Evolutionary conservation across 2,113 vertebrate species (phyloP).

Genomic region (Oncorhynchus masou): DNA sequence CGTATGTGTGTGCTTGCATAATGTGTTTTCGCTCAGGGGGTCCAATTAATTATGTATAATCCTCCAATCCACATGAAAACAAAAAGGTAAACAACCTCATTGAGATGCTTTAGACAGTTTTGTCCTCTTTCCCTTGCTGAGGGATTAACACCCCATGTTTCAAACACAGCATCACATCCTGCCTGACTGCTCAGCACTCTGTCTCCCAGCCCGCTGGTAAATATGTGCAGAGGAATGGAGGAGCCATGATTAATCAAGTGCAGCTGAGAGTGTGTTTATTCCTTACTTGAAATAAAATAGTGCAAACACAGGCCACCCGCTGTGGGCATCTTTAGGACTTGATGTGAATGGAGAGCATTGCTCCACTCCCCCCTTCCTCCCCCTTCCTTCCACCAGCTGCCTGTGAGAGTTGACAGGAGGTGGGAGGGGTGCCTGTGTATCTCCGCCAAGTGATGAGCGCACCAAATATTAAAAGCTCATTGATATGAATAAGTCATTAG

Average conservation of each 20-base stretch:
- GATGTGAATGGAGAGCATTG: constrained; percentile 24
- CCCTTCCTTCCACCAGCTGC: neutral
- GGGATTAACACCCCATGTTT: constrained; percentile 39
- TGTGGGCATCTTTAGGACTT: constrained; percentile 28
- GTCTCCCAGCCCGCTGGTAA: constrained; percentile 30
- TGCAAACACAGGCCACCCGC: constrained; percentile 40
- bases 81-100: constrained; percentile 64
- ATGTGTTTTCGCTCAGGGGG: constrained; percentile 43
- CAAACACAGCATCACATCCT: constrained; percentile 13
- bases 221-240: constrained; percentile 29
- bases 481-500: constrained; percentile 52
- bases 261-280: constrained; percentile 36
- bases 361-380: neutral
- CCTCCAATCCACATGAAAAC: constrained; percentile 62
- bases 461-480: constrained; percentile 22
- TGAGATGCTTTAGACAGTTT: constrained; percentile 19
- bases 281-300: constrained; percentile 45
- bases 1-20: constrained; percentile 21
- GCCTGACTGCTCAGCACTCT: neutral
- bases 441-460: constrained; percentile 25
- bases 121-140: neutral
- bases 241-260: constrained; percentile 53
- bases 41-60: constrained; percentile 63
- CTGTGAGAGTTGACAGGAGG: constrained; percentile 8
- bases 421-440: constrained; percentile 1